Evolutionary conservation across 2,113 vertebrate genomes (phyloP), one percentile per base, ranked within the genome.

Genomic region (Blennius ocellaris): DNA sequence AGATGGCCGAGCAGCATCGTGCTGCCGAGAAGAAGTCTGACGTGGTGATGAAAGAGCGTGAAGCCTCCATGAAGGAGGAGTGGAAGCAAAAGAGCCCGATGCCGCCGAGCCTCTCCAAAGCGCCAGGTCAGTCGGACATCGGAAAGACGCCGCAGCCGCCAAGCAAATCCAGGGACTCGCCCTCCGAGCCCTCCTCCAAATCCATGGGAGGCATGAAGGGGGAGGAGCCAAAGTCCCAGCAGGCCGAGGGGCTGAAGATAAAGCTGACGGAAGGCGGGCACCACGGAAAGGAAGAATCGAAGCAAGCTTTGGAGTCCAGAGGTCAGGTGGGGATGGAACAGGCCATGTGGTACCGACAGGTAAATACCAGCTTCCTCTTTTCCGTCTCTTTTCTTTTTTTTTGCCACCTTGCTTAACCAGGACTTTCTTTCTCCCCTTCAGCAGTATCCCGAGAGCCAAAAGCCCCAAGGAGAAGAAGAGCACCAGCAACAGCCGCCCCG

Each of bases 311-410:
- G 0, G 98, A 99, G 73, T 96, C 95, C 11, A 92, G 95, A 80
- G 94, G 96, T 48, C 96, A 95, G 81, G 81, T 95, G 0, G 96
- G 96, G 60, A 94, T 97, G 92, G 98, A 99, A 76, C 96, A 96
- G 9, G 94, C 96, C 49, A 95, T 98, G 83, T 99, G 98, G 98
- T 99, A 99, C 92, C 94, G 97, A 95, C 98, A 99, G 96, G 97
- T 99, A 96, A 95, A 54, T 4, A 30, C 21, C n/a, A n/a, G n/a
- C n/a, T n/a, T n/a, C n/a, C n/a, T n/a, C n/a, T n/a, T n/a, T n/a
- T n/a, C n/a, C n/a, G n/a, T n/a, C 21, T 30, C 21, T 30, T 30
- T 2, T 30, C 21, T 30, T 30, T 30, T 30, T 30, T 30, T 30
- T 30, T 30, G 21, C 21, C 2, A 30, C 4, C 21, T 30, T 30